phyloP scores from a whole-genome alignment of 2,888 invertebrate genomes.

The Sinotaia quadrata region DNA sequence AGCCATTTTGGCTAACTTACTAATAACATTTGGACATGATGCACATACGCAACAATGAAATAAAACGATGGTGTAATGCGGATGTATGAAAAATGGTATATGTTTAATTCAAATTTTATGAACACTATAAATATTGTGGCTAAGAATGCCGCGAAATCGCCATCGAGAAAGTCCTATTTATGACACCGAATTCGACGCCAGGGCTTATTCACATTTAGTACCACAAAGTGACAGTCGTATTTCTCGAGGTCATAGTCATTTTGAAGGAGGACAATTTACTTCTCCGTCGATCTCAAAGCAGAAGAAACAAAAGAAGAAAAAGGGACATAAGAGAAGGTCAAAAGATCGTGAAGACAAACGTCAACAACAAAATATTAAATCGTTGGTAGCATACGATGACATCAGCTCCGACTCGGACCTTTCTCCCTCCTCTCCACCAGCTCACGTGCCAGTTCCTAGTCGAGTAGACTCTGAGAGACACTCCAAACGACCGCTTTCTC shows the following conservation, averaged over 20 bases:
- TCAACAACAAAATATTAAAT: constrained; percentile 42
- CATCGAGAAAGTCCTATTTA: constrained; percentile 29
- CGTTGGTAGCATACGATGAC: constrained; percentile 62
- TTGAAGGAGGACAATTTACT: constrained; percentile 29
- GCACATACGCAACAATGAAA: not conserved
- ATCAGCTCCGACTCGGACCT: constrained; percentile 65
- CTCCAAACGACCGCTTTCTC: constrained; percentile 28
- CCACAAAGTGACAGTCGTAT: constrained; percentile 37
- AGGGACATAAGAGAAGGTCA: constrained; percentile 28
- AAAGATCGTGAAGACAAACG: constrained; percentile 29
- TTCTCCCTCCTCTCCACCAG: constrained; percentile 32
- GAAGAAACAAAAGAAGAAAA: constrained; percentile 51
- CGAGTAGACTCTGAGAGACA: constrained; percentile 26
- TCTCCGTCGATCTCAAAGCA: constrained; percentile 37
- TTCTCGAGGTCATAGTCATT: constrained; percentile 12
- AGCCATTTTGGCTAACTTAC: constrained; percentile 8
- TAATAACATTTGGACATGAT: not conserved
- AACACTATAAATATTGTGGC: not conserved
- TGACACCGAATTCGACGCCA: constrained; percentile 63
- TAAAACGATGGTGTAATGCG: not conserved
- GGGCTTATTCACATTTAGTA: constrained; percentile 60
- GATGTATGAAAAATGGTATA: not conserved
- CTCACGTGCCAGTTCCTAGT: constrained; percentile 23
- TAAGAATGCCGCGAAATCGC: constrained; percentile 24
- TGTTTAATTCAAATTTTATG: constrained; percentile 1